A percentile compares a stretch with the other conserved stretches of the same genome.
Evolutionary conservation across 2,888 invertebrate genomes (phyloP).

Genomic region (Opisthograptis luteolata): DNA sequence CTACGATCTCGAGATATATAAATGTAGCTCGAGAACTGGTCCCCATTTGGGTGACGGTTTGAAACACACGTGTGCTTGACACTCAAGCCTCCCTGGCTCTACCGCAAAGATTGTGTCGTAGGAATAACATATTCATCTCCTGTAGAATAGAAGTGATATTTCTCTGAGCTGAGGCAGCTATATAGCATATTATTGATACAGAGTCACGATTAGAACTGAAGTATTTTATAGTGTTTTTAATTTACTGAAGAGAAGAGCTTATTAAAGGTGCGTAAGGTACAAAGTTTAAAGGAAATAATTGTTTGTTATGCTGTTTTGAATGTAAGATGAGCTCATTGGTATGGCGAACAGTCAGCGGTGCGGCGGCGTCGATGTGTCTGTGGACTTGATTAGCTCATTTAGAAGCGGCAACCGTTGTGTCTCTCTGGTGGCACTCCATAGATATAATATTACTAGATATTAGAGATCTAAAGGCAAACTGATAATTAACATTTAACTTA

Average conservation of each 20-base stretch:
- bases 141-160: slow-evolving; percentile 40
- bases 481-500: no score
- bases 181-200: slow-evolving; percentile 57
- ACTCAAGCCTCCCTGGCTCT: slow-evolving; percentile 46
- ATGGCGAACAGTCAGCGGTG: slow-evolving; percentile 61
- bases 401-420: slow-evolving; percentile 34
- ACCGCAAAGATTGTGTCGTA: slow-evolving; percentile 42
- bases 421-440: slow-evolving; percentile 3
- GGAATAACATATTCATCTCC: slow-evolving; percentile 41
- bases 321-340: slow-evolving; percentile 54
- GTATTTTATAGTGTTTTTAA: slow-evolving; percentile 57
- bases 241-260: slow-evolving; percentile 42
- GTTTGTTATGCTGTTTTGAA: slow-evolving; percentile 51
- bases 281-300: slow-evolving; percentile 27
- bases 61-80: slow-evolving; percentile 77
- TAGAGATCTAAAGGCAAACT: no score
- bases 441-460: not conserved
- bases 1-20: slow-evolving; percentile 69
- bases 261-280: slow-evolving; percentile 38
- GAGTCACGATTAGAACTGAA: slow-evolving; percentile 51
- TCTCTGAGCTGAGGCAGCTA: slow-evolving; percentile 25
- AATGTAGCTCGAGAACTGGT: slow-evolving; percentile 66
- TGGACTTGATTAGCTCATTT: slow-evolving; percentile 77
- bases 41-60: slow-evolving; percentile 75
- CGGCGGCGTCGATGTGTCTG: slow-evolving; percentile 80